phyloP scores from a whole-genome alignment of 53 echinoderm and acorn worm genomes.

The Paracentrotus lividus region DNA sequence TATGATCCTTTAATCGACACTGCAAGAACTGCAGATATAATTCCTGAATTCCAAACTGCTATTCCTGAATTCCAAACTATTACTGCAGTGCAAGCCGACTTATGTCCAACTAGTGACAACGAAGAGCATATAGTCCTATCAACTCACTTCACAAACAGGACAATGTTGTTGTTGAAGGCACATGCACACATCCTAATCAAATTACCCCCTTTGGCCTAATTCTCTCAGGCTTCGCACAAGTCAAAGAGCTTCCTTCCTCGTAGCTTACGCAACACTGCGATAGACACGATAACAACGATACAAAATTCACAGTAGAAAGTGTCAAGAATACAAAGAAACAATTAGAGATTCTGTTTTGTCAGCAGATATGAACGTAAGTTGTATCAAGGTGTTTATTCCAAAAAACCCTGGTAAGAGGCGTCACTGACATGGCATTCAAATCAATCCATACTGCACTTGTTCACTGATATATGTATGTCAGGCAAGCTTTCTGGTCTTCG shows the following conservation, averaged over 20 bases:
- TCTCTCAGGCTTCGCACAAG: background rate
- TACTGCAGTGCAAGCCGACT: background rate
- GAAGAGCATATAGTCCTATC: slow-evolving; percentile 22
- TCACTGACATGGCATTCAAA: too few relatives aligned
- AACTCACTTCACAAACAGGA: background rate
- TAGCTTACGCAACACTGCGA: background rate
- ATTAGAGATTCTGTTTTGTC: background rate
- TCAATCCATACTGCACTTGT: too few relatives aligned
- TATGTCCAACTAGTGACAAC: background rate
- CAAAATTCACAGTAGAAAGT: background rate
- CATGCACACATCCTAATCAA: slow-evolving; percentile 40
- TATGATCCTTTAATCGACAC: too few relatives aligned
- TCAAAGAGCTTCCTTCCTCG: slow-evolving; percentile 40
- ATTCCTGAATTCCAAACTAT: too few relatives aligned
- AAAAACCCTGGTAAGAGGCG: too few relatives aligned
- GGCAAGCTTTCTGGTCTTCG: too few relatives aligned
- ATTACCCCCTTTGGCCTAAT: slow-evolving; percentile 40
- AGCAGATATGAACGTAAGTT: too few relatives aligned
- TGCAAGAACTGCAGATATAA: too few relatives aligned
- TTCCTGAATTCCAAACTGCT: too few relatives aligned
- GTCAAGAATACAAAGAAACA: background rate
- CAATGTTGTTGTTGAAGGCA: slow-evolving; percentile 38
- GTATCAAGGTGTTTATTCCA: too few relatives aligned
- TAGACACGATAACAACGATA: background rate
- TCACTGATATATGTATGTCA: too few relatives aligned